Conservation (phyloP, 2,113 vertebrate species). For the Egretta garzetta region DNA sequence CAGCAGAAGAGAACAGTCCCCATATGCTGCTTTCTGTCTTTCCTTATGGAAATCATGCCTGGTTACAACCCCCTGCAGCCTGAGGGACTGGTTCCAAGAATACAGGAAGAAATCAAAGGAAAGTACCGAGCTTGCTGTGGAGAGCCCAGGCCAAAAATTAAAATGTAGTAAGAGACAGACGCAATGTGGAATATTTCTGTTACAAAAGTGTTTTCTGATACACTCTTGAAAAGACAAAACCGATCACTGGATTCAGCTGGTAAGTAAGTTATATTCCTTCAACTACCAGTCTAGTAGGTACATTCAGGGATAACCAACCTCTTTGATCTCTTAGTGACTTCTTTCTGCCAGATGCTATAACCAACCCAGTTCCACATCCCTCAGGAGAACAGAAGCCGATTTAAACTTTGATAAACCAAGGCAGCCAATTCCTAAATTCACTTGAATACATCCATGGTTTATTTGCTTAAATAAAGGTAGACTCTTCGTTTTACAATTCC, state of each 20-base stretch:
- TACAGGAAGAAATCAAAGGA: not conserved
- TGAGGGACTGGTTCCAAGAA: not conserved
- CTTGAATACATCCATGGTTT: constrained; percentile 68
- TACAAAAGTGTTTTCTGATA: not conserved
- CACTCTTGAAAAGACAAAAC: not conserved
- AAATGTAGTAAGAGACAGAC: not conserved
- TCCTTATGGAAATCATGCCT: not conserved
- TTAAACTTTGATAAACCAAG: not conserved
- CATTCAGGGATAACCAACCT: not conserved
- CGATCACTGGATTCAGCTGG: not conserved
- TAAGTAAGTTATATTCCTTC: not conserved
- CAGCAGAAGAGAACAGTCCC: not conserved
- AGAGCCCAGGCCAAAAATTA: not conserved
- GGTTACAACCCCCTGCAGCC: not conserved
- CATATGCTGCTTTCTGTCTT: not conserved
- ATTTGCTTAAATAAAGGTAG: constrained; percentile 68
- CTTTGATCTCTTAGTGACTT: not conserved
- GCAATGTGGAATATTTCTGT: not conserved
- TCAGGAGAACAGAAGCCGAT: not conserved
- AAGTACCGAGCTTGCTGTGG: not conserved
- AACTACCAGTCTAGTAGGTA: not conserved
- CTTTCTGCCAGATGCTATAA: not conserved
- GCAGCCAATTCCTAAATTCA: not conserved
- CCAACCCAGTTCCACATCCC: not conserved
- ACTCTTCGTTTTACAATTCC: constrained; percentile 58